A percentile compares a stretch with the other conserved stretches of the same genome.
Evolutionary conservation across 2,113 vertebrate genomes (phyloP).

Genomic region (Leucopsar rothschildi): DNA sequence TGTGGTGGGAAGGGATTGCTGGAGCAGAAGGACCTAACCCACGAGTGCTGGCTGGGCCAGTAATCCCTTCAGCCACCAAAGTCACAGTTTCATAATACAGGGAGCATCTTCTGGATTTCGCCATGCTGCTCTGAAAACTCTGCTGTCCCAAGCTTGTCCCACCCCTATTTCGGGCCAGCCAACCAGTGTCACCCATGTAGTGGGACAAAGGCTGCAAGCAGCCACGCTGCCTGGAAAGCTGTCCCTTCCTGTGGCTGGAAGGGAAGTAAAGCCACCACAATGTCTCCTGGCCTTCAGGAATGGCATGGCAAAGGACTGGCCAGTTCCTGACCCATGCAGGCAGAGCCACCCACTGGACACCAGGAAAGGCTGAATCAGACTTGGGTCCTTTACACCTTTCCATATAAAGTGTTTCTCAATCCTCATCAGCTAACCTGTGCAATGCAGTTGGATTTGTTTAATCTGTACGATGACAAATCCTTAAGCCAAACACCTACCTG

Average conservation of each 20-base stretch:
- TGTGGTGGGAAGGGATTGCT: not conserved
- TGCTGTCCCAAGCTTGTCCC: not conserved
- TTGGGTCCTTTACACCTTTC: not conserved
- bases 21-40: not conserved
- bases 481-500: not conserved
- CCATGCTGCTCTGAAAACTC: not conserved
- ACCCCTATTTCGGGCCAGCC: not conserved
- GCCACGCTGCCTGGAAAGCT: not conserved
- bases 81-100: not conserved
- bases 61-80: not conserved
- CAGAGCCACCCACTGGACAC: not conserved
- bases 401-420: not conserved
- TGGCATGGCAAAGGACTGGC: not conserved
- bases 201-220: not conserved
- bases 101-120: not conserved
- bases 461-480: not conserved
- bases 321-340: not conserved
- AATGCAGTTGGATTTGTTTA: not conserved
- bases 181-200: not conserved
- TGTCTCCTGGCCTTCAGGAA: not conserved
- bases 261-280: not conserved
- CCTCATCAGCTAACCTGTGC: not conserved
- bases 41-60: not conserved
- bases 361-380: not conserved
- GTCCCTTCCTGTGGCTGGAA: accelerated